Base-by-base conservation (phyloP, 1,140 invertebrate genomes). In the Pogonus chalceus region DNA sequence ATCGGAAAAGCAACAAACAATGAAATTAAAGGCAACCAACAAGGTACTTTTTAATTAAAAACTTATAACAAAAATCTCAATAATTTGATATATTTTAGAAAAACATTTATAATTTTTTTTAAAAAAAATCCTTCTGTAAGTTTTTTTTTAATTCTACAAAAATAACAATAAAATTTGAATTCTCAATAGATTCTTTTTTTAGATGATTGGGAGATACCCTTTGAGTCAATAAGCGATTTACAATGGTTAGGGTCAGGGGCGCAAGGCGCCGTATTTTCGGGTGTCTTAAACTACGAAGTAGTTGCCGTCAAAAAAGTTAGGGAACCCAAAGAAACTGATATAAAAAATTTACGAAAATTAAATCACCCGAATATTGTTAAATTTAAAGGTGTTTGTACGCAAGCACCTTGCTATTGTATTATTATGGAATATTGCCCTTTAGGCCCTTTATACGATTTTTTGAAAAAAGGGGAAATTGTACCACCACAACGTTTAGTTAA, bases 371-470 rank as follows among this genome's bases (percentile, higher is more conserved):
- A 98, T 69, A 92, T 98, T 62, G 92, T 98, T 47, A 85, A 91
- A 65, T 98, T 98, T 66, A 90, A 88, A 80, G 96, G 93, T 37
- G 88, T 96, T 3, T 96, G 92, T 67, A 95, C 89, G 0, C 85
- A 93, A 66, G 80, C 90, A n/a, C 93, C 92, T 2, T 89, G 87
- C 63, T 96, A 87, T 67, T 96, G 93, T 70, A 91, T 99, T 60
- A 84, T 98, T 18, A 99, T 99, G 96, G 96, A 98, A 69, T 98
- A 85, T 71, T 98, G 96, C 69, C 91, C 92, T 1, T 90, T 91
- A 67, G 96, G 96, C 10, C 88, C 92, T 26, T 76, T 99, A 16
- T 96, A 94, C 66, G 90, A 96, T 66, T 79, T 96, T 58, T 75
- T 98, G 3, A 82, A 85, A 61, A 86, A 86, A 52, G 83, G 85